Evolutionary conservation across 2,888 invertebrate species (phyloP).

Genomic region (Mactromeris polynyma): DNA sequence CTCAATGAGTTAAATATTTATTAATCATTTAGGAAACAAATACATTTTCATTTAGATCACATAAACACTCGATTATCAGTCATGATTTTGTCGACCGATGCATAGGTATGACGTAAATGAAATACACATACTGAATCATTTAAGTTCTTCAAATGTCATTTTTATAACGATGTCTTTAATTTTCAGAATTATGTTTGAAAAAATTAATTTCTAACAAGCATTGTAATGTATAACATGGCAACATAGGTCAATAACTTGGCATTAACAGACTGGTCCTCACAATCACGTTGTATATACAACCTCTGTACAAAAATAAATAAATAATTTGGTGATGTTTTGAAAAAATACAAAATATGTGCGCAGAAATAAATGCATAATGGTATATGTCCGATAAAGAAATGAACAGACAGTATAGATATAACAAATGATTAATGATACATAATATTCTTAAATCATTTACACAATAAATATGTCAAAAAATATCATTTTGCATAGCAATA

Average conservation of each 20-base stretch:
- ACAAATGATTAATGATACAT: not conserved
- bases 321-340: not conserved
- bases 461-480: not conserved
- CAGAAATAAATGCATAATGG: constrained; percentile 10
- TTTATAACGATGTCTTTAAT: too few relatives aligned
- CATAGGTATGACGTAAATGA: too few relatives aligned
- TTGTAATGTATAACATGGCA: too few relatives aligned
- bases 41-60: too few relatives aligned
- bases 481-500: constrained; percentile 1
- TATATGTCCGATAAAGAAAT: not conserved
- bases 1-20: too few relatives aligned
- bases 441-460: not conserved
- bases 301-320: constrained; percentile 4
- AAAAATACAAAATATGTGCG: not conserved
- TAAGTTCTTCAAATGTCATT: too few relatives aligned
- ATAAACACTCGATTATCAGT: too few relatives aligned
- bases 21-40: too few relatives aligned
- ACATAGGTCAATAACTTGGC: not conserved
- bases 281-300: not conserved
- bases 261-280: not conserved
- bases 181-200: too few relatives aligned
- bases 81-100: too few relatives aligned
- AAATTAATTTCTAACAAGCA: too few relatives aligned
- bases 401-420: not conserved
- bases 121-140: too few relatives aligned